phyloP scores from a whole-genome alignment of 1,140 invertebrate species.

The Drosophila busckii region DNA sequence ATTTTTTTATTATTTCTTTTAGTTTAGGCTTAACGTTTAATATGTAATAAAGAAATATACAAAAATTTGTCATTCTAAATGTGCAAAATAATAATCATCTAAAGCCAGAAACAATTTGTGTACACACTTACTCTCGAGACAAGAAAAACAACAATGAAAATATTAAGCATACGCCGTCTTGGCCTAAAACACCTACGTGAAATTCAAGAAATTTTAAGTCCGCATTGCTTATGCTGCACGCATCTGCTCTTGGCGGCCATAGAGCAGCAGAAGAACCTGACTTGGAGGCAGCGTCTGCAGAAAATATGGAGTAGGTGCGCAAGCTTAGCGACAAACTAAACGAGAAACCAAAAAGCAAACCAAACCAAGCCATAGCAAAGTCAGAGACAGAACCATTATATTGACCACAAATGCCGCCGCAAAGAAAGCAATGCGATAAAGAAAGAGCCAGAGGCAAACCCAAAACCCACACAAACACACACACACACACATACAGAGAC shows the following conservation, averaged over 20 bases:
- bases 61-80: constrained; percentile 68
- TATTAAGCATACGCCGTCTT: constrained; percentile 28
- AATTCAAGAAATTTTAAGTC: constrained; percentile 24
- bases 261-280: constrained; percentile 59
- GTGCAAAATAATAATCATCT: constrained; percentile 55
- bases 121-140: background rate
- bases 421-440: constrained; percentile 61
- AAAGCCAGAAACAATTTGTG: constrained; percentile 7
- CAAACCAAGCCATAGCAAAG: constrained; percentile 10
- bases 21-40: constrained; percentile 40
- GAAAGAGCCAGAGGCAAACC: constrained; percentile 42
- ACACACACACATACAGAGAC: constrained; percentile 30
- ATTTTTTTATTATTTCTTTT: constrained; percentile 56
- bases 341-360: constrained; percentile 13
- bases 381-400: constrained; percentile 61
- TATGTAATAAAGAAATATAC: constrained; percentile 56
- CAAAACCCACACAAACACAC: constrained; percentile 36
- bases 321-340: constrained; percentile 31
- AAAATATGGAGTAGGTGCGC: constrained; percentile 55
- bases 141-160: constrained; percentile 2
- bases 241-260: constrained; percentile 29
- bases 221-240: constrained; percentile 54
- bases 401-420: constrained; percentile 59
- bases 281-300: constrained; percentile 36
- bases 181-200: background rate